Evolutionary conservation across 2,888 invertebrate species (phyloP).

Genomic region (Siphonodentalium dalli): DNA sequence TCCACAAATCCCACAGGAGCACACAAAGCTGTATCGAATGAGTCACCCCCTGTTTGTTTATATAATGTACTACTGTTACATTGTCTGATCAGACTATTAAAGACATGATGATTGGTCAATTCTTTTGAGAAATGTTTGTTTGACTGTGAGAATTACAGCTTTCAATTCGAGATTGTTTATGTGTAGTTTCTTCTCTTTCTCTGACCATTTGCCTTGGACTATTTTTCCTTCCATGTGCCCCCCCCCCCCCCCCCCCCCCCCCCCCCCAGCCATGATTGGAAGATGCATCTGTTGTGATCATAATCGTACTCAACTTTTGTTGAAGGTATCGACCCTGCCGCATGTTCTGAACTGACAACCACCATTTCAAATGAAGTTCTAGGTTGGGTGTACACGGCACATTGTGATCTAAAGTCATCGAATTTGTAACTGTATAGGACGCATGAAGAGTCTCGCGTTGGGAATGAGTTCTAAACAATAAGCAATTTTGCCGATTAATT

Average conservation of each 20-base stretch:
- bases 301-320: not conserved
- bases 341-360: conserved; percentile 19
- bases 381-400: conserved; percentile 12
- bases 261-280: not conserved
- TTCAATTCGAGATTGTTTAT: conserved; percentile 8
- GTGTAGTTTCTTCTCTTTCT: conserved; percentile 1
- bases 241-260: not conserved
- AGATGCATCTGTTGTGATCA: not conserved
- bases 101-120: not conserved
- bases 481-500: conserved; percentile 13
- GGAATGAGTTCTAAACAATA: conserved; percentile 9
- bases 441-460: conserved; percentile 8
- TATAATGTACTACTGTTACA: conserved; percentile 11
- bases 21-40: conserved; percentile 1
- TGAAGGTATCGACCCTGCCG: conserved; percentile 14
- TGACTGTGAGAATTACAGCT: conserved; percentile 1
- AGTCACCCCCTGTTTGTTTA: conserved; percentile 15
- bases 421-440: conserved; percentile 13
- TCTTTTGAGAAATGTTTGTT: not conserved
- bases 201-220: conserved; percentile 8
- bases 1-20: conserved; percentile 1
- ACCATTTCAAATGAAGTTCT: conserved; percentile 14
- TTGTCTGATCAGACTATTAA: conserved; percentile 10
- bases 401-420: not conserved
- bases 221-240: conserved; percentile 2